phyloP scores from a whole-genome alignment of 2,888 invertebrate species.

The Limnephilus lunatus region DNA sequence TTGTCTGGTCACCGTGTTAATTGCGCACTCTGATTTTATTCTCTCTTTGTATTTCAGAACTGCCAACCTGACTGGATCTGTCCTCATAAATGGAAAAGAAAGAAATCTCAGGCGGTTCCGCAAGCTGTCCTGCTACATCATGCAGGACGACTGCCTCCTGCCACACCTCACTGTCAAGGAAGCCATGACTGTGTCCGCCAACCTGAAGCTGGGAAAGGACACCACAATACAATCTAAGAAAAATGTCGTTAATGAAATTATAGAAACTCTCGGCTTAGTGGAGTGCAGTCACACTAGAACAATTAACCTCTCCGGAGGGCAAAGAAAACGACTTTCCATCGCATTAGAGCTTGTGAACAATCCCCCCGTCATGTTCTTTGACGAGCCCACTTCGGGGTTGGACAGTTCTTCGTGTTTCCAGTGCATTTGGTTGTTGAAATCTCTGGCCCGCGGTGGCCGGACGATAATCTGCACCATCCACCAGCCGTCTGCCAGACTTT shows the following conservation, averaged over 20 bases:
- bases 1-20: too few relatives aligned
- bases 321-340: constrained; percentile 93
- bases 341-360: constrained; percentile 96
- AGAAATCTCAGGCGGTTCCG: constrained; percentile 92
- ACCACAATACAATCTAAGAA: constrained; percentile 85
- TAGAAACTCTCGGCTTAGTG: constrained; percentile 88
- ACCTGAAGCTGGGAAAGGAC: constrained; percentile 92
- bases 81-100: constrained; percentile 92
- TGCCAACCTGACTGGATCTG: constrained; percentile 89
- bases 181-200: constrained; percentile 95
- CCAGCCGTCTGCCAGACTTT: constrained; percentile 95
- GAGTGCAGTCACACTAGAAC: constrained; percentile 89
- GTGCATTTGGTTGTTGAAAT: constrained; percentile 92
- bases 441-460: constrained; percentile 90
- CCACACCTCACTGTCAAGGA: constrained; percentile 94
- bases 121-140: constrained; percentile 96
- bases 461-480: constrained; percentile 98
- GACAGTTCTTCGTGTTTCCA: constrained; percentile 97
- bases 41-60: constrained; percentile 79
- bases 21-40: not conserved
- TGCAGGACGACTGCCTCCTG: constrained; percentile 94
- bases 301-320: constrained; percentile 91
- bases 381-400: constrained; percentile 95
- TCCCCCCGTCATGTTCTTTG: constrained; percentile 98
- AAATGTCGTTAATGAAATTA: constrained; percentile 89